phyloP scores from a whole-genome alignment of 2,113 vertebrate species.

The Panthera tigris region DNA sequence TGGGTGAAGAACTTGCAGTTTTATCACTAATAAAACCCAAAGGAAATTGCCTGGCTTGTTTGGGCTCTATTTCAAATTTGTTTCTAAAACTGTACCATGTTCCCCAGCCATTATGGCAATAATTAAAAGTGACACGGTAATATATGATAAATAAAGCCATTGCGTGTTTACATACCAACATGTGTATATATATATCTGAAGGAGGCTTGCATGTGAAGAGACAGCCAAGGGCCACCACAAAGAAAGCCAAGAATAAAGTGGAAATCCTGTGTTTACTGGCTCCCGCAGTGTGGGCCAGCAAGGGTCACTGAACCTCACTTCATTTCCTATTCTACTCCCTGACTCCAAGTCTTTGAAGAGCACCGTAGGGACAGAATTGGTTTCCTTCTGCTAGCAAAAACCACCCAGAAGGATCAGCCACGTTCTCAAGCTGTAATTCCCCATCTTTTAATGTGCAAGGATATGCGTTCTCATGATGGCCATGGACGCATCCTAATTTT shows the following conservation, averaged over 20 bases:
- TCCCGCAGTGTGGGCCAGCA: constrained; percentile 80
- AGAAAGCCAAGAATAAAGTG: constrained; percentile 79
- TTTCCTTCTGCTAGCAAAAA: constrained; percentile 79
- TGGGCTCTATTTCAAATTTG: constrained; percentile 45
- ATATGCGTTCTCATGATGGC: constrained; percentile 26
- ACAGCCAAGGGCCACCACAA: constrained; percentile 54
- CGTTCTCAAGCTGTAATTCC: constrained; percentile 72
- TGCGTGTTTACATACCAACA: neutral
- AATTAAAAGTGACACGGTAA: neutral
- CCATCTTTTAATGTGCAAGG: constrained; percentile 64
- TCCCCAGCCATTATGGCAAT: neutral
- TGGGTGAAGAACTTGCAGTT: constrained; percentile 62
- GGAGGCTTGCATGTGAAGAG: constrained; percentile 66
- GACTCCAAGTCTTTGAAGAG: constrained; percentile 81
- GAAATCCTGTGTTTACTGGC: constrained; percentile 80
- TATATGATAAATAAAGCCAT: neutral
- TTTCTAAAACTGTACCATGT: neutral
- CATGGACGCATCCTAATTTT: neutral
- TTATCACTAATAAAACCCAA: constrained; percentile 75
- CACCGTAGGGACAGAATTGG: constrained; percentile 78
- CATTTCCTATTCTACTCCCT: constrained; percentile 81
- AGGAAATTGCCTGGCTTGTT: constrained; percentile 60
- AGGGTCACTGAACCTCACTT: constrained; percentile 83
- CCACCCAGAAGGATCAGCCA: constrained; percentile 77
- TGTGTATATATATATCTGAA: constrained; percentile 29